Evolutionary conservation across 2,888 invertebrate species (phyloP), one percentile per base, ranked within the genome.

Genomic region (Eumacrocentrus americanus): DNA sequence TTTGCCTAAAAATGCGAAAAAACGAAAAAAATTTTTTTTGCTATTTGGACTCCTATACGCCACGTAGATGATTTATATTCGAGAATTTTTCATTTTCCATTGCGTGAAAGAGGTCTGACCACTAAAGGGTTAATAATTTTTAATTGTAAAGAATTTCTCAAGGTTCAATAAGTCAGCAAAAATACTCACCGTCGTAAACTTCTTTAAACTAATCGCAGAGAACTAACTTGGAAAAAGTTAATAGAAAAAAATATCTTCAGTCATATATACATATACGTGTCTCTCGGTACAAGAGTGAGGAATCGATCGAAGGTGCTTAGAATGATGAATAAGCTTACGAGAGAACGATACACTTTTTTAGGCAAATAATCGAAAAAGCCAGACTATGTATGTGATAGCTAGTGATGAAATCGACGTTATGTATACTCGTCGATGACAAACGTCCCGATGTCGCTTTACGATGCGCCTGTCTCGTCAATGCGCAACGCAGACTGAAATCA

Each of bases 401-500:
- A 35, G 2, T 29, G 14, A 16, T 16, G 18, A 18, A 20, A 50
- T 9, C 18, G 22, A 25, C 57, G 58, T 60, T 48, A 46, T 48
- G 59, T 52, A 61, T 46, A 42, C 53, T 40, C 59, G 63, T 57
- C 67, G 64, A 68, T 67, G 70, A 69, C 69, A n/a, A 67, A 67
- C 66, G 67, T 67, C 65, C 68, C 67, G 64, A 51, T 62, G 61
- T 63, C 58, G 38, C 62, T 69, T 68, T 66, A 67, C 72, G 70
- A 69, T 75, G 72, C 72, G 72, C 70, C 72, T 70, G 70, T 65
- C 68, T 71, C 63, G 72, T 71, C 72, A 75, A 77, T 77, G 75
- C 79, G 77, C 75, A 77, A 76, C 75, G 77, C 76, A 74, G 77
- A 72, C 73, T 68, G 66, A 67, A 64, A 68, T 68, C 67, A 72